Evolutionary conservation across 2,888 invertebrate species (phyloP).

Genomic region (Drosophila ochracea): DNA sequence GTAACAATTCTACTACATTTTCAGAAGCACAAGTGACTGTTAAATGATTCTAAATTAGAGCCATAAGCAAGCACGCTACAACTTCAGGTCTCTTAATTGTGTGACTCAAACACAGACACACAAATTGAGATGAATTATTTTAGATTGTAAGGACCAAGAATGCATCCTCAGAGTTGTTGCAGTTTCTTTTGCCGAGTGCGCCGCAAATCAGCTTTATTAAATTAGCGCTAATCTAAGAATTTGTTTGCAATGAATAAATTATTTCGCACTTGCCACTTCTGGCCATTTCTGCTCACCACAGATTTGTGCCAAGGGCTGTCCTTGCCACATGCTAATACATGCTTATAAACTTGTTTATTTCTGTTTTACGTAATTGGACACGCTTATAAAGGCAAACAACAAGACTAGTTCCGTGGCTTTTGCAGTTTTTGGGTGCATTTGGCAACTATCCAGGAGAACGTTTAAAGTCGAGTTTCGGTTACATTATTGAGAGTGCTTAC

Average conservation of each 20-base stretch:
- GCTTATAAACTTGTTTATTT: background rate
- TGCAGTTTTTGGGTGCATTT: conserved; percentile 7
- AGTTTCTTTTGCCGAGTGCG: background rate
- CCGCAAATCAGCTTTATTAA: conserved; percentile 38
- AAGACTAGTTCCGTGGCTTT: conserved; percentile 17
- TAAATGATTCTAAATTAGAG: background rate
- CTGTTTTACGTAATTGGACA: background rate
- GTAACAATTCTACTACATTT: background rate
- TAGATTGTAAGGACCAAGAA: conserved; percentile 4
- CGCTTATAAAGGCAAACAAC: background rate
- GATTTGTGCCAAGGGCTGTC: conserved; percentile 7
- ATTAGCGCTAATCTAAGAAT: conserved; percentile 62
- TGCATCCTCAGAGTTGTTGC: background rate
- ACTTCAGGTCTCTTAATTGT: background rate
- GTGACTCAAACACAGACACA: background rate
- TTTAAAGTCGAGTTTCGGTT: background rate
- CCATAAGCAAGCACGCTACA: background rate
- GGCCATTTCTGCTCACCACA: conserved; percentile 1
- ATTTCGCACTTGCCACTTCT: conserved; percentile 53
- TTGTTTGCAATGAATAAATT: conserved; percentile 70
- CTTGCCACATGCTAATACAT: conserved; percentile 3
- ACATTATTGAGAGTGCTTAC: conserved; percentile 1
- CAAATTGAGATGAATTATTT: background rate
- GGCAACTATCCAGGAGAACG: conserved; percentile 38
- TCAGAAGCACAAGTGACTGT: background rate